These are phyloP conservation scores for Aphaenogaster ashmeadi DNA, from an alignment of 1,140 invertebrate genomes.

Conservation along the genomic window DNA sequence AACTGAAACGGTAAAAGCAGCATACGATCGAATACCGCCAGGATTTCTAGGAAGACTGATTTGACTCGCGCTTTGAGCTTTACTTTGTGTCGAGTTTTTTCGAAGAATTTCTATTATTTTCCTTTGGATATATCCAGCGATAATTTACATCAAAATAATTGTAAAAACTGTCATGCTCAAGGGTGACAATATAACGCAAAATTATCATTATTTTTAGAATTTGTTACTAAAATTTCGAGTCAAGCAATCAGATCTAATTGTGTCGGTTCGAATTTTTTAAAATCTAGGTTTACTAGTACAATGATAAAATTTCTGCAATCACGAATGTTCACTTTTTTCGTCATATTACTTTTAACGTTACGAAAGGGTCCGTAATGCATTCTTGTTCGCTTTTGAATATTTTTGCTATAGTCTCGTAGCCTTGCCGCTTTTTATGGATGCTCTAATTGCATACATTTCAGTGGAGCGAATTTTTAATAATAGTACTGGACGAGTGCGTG, in stretches of 20 bases:
- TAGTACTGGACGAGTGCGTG: not conserved
- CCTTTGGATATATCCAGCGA: not conserved
- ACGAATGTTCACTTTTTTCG: not conserved
- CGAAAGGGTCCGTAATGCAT: conserved; percentile 4
- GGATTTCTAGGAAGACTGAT: not conserved
- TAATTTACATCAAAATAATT: not conserved
- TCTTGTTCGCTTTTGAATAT: conserved; percentile 1
- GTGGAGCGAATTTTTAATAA: conserved; percentile 36
- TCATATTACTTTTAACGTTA: conserved; percentile 15
- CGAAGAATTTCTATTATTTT: not conserved
- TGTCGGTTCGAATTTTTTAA: not conserved
- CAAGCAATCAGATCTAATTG: not conserved
- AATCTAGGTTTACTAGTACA: not conserved
- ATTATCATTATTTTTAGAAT: conserved; percentile 1
- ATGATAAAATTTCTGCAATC: not conserved
- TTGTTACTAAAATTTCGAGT: not conserved
- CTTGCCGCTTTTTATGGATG: not conserved
- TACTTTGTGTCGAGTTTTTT: not conserved
- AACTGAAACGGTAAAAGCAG: not conserved
- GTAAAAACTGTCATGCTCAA: not conserved
- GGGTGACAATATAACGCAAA: not conserved
- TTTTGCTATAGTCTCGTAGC: not conserved
- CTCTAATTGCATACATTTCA: conserved; percentile 40
- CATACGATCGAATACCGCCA: not conserved
- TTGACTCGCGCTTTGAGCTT: not conserved